These are phyloP conservation scores for Cavia aperea DNA, from an alignment of 2,113 vertebrate species.

Conservation along the genomic window DNA sequence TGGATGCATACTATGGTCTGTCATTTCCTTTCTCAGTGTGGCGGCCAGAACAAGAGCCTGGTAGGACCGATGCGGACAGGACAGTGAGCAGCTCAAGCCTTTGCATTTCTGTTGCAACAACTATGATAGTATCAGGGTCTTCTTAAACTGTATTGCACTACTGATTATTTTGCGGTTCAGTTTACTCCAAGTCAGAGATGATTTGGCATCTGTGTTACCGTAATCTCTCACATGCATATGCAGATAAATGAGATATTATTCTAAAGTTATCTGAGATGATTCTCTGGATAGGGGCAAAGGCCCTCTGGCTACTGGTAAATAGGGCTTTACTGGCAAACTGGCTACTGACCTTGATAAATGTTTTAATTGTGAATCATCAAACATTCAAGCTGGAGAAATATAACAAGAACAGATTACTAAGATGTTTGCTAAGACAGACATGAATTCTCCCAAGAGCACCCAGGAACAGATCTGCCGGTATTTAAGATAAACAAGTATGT, in stretches of 20 bases:
- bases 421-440: not conserved
- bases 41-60: not conserved
- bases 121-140: rapidly evolving
- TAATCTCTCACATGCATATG: not conserved
- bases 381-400: not conserved
- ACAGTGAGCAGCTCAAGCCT: rapidly evolving
- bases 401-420: not conserved
- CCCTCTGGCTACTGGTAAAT: not conserved
- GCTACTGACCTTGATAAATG: not conserved
- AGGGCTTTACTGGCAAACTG: not conserved
- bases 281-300: not conserved
- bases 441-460: not conserved
- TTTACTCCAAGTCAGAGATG: not conserved
- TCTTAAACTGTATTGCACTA: rapidly evolving
- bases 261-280: not conserved
- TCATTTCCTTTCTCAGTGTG: not conserved
- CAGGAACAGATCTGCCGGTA: not conserved
- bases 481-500: not conserved
- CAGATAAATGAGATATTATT: not conserved
- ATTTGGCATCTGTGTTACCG: not conserved
- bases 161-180: rapidly evolving
- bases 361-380: not conserved
- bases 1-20: not conserved
- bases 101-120: not conserved
- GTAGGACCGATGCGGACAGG: not conserved